These are phyloP conservation scores for Agonum fuliginosum DNA, from an alignment of 2,888 invertebrate species.

Conservation along the genomic window DNA sequence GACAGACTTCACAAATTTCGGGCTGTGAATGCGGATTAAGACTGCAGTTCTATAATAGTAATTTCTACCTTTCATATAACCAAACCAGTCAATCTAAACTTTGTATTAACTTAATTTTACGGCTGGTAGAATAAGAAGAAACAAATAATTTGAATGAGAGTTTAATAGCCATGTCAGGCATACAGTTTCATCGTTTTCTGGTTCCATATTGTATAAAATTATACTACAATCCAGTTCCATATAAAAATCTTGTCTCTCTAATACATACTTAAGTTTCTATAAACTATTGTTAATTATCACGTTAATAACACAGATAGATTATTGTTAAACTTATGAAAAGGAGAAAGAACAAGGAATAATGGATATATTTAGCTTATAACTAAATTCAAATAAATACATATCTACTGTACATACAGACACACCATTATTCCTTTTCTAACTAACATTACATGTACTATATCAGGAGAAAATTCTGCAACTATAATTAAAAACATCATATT, in stretches of 20 bases:
- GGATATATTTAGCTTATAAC: neutral
- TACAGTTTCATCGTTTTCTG: constrained; percentile 16
- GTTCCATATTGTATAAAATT: constrained; percentile 36
- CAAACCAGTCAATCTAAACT: neutral
- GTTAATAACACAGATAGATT: constrained; percentile 20
- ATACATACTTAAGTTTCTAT: constrained; percentile 1
- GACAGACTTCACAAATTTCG: too few species aligned
- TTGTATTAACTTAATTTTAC: too few species aligned
- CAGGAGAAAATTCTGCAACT: constrained; percentile 22
- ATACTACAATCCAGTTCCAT: constrained; percentile 34
- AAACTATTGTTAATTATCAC: constrained; percentile 23
- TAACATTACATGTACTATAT: neutral
- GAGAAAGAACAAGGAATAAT: constrained; percentile 22
- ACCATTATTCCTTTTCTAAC: constrained; percentile 21
- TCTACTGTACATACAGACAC: neutral
- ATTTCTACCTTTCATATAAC: too few species aligned
- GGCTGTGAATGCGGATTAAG: too few species aligned
- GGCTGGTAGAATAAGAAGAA: too few species aligned
- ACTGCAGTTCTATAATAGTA: too few species aligned
- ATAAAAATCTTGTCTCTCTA: constrained; percentile 31
- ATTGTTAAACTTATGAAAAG: constrained; percentile 13
- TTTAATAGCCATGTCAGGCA: constrained; percentile 31
- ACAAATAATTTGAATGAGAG: constrained; percentile 4
- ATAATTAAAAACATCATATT: constrained; percentile 3
- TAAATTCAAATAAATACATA: constrained; percentile 14